Evolutionary conservation across 2,797 vertebrate genomes (phyloP).

Genomic region (Taeniopygia guttata): DNA sequence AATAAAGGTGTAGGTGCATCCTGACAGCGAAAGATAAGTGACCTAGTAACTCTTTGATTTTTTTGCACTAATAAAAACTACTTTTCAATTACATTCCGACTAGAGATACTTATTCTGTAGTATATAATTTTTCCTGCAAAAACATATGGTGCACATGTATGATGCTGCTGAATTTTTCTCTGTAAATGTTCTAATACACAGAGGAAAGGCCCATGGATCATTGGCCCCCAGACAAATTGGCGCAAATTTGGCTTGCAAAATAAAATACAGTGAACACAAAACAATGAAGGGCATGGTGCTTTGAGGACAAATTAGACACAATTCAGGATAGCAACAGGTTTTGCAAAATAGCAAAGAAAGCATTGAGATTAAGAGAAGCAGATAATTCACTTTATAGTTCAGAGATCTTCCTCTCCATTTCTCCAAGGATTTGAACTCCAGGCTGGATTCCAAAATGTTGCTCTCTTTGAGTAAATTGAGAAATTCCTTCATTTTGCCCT

Average conservation of each 20-base stretch:
- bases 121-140: neutral
- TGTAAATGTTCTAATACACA: neutral
- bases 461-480: neutral
- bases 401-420: neutral
- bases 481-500: neutral
- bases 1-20: neutral
- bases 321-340: neutral
- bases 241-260: neutral
- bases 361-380: neutral
- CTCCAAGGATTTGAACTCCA: neutral
- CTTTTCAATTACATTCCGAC: neutral
- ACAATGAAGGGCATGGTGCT: rapidly evolving
- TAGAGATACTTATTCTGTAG: neutral
- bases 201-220: neutral
- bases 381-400: neutral
- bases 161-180: neutral
- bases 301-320: neutral
- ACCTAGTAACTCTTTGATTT: neutral
- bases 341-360: neutral
- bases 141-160: neutral
- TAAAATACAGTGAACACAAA: neutral
- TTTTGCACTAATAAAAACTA: neutral
- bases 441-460: neutral
- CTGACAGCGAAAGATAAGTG: neutral
- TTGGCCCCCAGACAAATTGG: rapidly evolving